These are phyloP conservation scores for Heliconius melpomene DNA, from an alignment of 1,140 invertebrate species.

Conservation along the genomic window DNA sequence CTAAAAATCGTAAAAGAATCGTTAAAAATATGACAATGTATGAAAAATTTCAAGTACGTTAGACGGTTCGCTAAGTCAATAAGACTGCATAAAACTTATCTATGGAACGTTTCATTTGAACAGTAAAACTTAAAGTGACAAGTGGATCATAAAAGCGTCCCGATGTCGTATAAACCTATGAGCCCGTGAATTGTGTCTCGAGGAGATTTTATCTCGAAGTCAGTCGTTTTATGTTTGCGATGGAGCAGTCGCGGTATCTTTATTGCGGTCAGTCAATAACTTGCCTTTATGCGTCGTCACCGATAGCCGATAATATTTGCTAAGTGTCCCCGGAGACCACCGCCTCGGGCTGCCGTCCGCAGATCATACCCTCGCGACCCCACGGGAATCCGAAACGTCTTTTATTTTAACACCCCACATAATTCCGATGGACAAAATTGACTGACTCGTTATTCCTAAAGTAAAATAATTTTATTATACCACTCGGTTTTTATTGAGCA, in stretches of 20 bases:
- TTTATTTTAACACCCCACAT: conserved; percentile 23
- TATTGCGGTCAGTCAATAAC: conserved; percentile 49
- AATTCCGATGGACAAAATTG: conserved; percentile 2
- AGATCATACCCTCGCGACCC: conserved; percentile 24
- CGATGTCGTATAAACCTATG: conserved; percentile 41
- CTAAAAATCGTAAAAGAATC: background rate
- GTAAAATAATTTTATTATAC: conserved; percentile 16
- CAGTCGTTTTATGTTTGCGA: conserved; percentile 52
- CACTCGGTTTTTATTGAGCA: background rate
- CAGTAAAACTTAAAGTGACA: conserved; percentile 38
- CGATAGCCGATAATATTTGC: conserved; percentile 48
- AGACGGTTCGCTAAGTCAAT: background rate
- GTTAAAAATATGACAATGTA: conserved; percentile 13
- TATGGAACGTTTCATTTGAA: conserved; percentile 37
- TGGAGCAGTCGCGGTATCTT: conserved; percentile 43
- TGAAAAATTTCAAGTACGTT: background rate
- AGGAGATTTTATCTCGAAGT: conserved; percentile 51
- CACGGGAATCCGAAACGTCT: conserved; percentile 19
- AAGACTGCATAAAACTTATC: conserved; percentile 20
- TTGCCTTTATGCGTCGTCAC: conserved; percentile 40
- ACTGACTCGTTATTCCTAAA: background rate
- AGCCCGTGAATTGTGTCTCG: conserved; percentile 42
- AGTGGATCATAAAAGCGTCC: conserved; percentile 45
- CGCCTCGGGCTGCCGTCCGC: conserved; percentile 21
- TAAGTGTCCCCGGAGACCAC: conserved; percentile 36